Evolutionary conservation across 2,888 invertebrate genomes (phyloP).

Genomic region (Erynnis tages): DNA sequence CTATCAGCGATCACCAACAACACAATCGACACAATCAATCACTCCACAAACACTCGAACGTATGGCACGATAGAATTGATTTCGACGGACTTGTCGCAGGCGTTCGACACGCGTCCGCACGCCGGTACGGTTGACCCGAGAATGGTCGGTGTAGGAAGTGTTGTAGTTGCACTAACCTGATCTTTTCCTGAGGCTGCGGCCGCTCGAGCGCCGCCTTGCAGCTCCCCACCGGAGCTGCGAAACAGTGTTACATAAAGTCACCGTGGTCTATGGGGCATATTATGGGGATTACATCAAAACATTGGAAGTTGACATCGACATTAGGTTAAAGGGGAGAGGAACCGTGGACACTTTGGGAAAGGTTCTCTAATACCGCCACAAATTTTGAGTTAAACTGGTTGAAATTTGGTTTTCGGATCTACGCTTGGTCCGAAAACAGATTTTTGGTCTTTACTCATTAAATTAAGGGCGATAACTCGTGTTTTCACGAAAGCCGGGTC

Average conservation of each 20-base stretch:
- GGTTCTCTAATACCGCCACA: too few species aligned
- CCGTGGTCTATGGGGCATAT: conserved; percentile 40
- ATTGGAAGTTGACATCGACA: background rate
- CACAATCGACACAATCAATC: background rate
- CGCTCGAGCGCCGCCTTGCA: conserved; percentile 56
- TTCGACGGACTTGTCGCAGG: background rate
- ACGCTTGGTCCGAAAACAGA: too few species aligned
- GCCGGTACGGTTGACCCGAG: conserved; percentile 47
- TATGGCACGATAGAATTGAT: background rate
- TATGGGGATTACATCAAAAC: conserved; percentile 23
- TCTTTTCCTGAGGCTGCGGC: conserved; percentile 72
- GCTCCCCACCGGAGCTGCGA: conserved; percentile 70
- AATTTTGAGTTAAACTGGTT: too few species aligned
- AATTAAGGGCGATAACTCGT: too few species aligned
- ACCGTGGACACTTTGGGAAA: too few species aligned
- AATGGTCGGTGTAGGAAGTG: conserved; percentile 61
- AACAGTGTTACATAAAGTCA: conserved; percentile 66
- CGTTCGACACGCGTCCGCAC: conserved; percentile 45
- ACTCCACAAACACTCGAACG: conserved; percentile 2
- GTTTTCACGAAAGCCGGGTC: too few species aligned
- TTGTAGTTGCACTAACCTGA: conserved; percentile 50
- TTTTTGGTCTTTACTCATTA: too few species aligned
- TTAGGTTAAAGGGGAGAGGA: background rate
- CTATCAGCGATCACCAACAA: background rate
- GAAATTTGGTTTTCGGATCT: too few species aligned